phyloP scores from a whole-genome alignment of 1,140 invertebrate genomes.

The Meloidogyne exigua region DNA sequence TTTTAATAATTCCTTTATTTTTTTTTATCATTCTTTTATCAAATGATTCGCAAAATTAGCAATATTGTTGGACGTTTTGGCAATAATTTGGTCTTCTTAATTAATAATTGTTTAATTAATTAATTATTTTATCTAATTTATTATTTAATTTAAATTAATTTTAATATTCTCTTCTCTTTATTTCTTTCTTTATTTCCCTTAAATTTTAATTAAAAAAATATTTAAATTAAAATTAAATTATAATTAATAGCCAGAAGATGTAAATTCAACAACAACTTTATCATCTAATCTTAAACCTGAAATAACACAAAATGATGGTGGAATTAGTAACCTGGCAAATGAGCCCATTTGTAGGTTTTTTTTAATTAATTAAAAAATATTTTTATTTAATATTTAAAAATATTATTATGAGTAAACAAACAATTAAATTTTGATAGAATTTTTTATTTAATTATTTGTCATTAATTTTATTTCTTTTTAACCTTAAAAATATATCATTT shows the following conservation, averaged over 20 bases:
- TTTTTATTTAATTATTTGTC: too few relatives aligned
- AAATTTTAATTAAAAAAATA: neutral
- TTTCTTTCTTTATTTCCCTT: neutral
- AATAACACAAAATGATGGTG: conserved; percentile 6
- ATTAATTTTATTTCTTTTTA: too few relatives aligned
- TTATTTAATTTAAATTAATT: neutral
- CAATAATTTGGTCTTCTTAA: neutral
- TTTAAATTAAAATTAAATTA: neutral
- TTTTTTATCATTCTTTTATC: neutral
- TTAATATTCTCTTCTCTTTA: neutral
- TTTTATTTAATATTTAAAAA: too few relatives aligned
- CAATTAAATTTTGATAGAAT: too few relatives aligned
- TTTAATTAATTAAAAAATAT: neutral
- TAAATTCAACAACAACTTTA: neutral
- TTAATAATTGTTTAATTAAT: too few relatives aligned
- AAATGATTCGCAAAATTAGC: conserved; percentile 18
- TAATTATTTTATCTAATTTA: neutral
- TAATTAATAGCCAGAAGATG: conserved; percentile 20
- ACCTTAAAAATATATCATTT: too few relatives aligned
- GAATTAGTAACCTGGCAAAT: neutral
- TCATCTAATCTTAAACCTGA: neutral
- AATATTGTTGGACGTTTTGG: conserved; percentile 19
- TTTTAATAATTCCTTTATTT: neutral
- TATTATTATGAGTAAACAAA: too few relatives aligned
- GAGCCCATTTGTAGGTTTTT: neutral